phyloP scores from a whole-genome alignment of 2,113 vertebrate genomes.

The Mormoops blainvillei region DNA sequence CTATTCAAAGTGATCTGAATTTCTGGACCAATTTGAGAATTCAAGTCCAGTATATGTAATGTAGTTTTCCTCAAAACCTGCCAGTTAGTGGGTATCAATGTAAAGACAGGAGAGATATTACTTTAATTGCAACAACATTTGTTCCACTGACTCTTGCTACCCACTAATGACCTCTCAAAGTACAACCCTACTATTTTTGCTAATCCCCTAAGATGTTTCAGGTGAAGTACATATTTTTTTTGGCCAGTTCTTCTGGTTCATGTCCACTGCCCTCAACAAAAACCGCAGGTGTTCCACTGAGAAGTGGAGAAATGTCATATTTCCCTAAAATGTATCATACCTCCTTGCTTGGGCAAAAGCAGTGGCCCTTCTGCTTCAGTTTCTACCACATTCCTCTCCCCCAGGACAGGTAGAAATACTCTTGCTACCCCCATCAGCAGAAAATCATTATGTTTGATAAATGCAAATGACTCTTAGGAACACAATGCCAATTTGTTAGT shows the following conservation, averaged over 20 bases:
- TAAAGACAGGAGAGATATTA: background rate
- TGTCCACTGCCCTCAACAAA: background rate
- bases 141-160: background rate
- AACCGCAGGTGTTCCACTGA: background rate
- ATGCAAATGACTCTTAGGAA: background rate
- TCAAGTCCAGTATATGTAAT: background rate
- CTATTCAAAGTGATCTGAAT: slow-evolving; percentile 5
- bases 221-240: background rate
- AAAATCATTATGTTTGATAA: background rate
- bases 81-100: background rate
- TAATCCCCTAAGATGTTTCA: background rate
- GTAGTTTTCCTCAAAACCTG: background rate
- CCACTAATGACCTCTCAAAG: background rate
- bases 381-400: background rate
- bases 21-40: slow-evolving; percentile 5
- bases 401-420: background rate
- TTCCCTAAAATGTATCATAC: background rate
- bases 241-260: background rate
- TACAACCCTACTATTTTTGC: background rate
- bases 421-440: background rate
- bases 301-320: background rate
- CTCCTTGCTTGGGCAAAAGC: background rate
- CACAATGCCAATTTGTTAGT: background rate
- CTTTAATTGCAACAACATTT: background rate
- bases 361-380: background rate